Conservation (phyloP, 2,113 vertebrate species). For the Ptilonorhynchus violaceus region DNA sequence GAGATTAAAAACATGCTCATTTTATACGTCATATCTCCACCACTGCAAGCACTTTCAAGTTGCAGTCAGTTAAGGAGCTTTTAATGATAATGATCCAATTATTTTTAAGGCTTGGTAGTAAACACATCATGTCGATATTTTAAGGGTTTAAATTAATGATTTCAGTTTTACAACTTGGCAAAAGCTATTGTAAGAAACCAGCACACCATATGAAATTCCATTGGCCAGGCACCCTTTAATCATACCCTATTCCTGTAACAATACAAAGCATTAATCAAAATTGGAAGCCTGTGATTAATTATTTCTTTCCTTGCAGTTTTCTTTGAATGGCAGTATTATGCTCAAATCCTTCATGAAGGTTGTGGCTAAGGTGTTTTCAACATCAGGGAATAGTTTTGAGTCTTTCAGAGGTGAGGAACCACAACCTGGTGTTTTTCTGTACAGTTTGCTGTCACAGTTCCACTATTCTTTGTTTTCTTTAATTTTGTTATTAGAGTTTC, state of each 20-base stretch:
- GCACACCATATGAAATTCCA: background rate
- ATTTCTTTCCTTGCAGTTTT: background rate
- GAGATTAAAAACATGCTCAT: background rate
- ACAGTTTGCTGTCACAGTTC: background rate
- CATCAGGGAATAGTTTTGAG: background rate
- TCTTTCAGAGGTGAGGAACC: background rate
- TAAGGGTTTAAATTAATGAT: constrained; percentile 42
- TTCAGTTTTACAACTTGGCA: background rate
- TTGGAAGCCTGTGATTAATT: background rate
- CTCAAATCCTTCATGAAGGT: background rate
- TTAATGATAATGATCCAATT: constrained; percentile 57
- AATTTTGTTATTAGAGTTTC: background rate
- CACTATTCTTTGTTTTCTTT: background rate
- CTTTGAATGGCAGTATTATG: background rate
- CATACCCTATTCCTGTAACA: background rate
- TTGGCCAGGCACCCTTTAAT: background rate
- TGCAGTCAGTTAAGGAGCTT: constrained; percentile 18
- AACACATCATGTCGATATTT: background rate
- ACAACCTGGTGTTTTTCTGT: background rate
- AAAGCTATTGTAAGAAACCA: constrained; percentile 23
- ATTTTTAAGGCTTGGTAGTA: constrained; percentile 51
- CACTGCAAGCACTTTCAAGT: constrained; percentile 1
- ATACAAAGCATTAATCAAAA: constrained; percentile 48
- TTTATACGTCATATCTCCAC: background rate
- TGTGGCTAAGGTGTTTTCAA: background rate